Evolutionary conservation across 2,113 vertebrate species (phyloP).

Genomic region (Vicugna pacos): DNA sequence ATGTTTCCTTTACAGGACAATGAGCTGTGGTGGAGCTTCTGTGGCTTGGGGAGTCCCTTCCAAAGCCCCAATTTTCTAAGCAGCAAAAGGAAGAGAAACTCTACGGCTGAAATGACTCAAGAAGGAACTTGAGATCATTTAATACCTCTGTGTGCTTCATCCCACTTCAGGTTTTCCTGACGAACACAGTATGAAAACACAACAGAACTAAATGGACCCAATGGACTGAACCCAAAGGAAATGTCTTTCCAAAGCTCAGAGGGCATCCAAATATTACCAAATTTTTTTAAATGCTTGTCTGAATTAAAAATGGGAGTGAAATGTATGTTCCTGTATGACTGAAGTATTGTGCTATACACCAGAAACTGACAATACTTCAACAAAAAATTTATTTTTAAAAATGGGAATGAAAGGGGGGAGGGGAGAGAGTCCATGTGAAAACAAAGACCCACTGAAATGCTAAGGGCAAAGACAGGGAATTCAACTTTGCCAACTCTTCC

Average conservation of each 20-base stretch:
- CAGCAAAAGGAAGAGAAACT: constrained; percentile 58
- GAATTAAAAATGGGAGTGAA: background rate
- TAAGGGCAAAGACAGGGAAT: background rate
- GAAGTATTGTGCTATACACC: too few relatives aligned
- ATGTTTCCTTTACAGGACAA: background rate
- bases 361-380: too few relatives aligned
- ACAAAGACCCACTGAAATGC: background rate
- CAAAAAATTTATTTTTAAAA: background rate
- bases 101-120: constrained; percentile 20
- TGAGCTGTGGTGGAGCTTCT: background rate
- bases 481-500: background rate
- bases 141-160: background rate
- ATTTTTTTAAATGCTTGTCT: background rate
- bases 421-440: background rate
- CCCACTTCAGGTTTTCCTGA: background rate
- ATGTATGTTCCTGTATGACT: too few relatives aligned
- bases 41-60: background rate
- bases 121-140: constrained; percentile 37
- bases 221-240: constrained; percentile 61
- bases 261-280: constrained; percentile 40
- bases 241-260: constrained; percentile 58
- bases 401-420: background rate
- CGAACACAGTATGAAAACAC: background rate
- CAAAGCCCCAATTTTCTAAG: background rate
- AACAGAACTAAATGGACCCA: constrained; percentile 8